Conservation (phyloP, 2,113 vertebrate species). For the Pelecanus crispus region DNA sequence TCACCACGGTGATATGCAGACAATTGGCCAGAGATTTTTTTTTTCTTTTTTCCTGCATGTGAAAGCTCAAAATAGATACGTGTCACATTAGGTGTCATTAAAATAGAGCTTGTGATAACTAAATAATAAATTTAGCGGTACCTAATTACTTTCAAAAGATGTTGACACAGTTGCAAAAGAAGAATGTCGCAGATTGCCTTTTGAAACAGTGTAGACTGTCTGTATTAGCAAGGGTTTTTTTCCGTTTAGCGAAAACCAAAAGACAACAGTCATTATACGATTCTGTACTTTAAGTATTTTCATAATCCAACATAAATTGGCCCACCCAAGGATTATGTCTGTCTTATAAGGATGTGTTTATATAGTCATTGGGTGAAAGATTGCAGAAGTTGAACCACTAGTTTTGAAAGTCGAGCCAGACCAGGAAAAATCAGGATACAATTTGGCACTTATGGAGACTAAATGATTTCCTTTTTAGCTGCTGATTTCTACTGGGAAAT, state of each 20-base stretch:
- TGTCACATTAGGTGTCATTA: slow-evolving; percentile 32
- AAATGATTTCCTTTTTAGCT: slow-evolving; percentile 99
- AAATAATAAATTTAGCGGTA: slow-evolving; percentile 28
- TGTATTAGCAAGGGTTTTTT: slow-evolving; percentile 17
- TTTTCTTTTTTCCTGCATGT: not conserved
- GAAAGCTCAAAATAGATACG: not conserved
- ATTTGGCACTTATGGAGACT: slow-evolving; percentile 99
- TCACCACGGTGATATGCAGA: not conserved
- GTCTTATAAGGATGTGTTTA: slow-evolving; percentile 86
- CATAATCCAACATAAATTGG: slow-evolving; percentile 86
- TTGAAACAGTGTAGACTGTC: not conserved
- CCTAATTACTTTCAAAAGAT: slow-evolving; percentile 47
- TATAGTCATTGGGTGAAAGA: slow-evolving; percentile 86
- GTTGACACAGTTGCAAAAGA: slow-evolving; percentile 30
- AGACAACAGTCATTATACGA: slow-evolving; percentile 83
- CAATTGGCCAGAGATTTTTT: not conserved
- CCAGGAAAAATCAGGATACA: slow-evolving; percentile 99
- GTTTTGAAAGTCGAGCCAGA: slow-evolving; percentile 92
- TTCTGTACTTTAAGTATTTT: slow-evolving; percentile 86
- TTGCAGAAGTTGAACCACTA: slow-evolving; percentile 90
- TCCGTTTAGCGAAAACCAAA: slow-evolving; percentile 68
- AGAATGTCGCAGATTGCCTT: not conserved
- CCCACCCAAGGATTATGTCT: slow-evolving; percentile 85
- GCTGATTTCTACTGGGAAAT: slow-evolving; percentile 99
- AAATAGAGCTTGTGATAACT: slow-evolving; percentile 24